Percentiles rank a stretch among this genome's conserved stretches.
Evolutionary conservation across 2,888 invertebrate species (phyloP).

Genomic region (Synergus itoensis): DNA sequence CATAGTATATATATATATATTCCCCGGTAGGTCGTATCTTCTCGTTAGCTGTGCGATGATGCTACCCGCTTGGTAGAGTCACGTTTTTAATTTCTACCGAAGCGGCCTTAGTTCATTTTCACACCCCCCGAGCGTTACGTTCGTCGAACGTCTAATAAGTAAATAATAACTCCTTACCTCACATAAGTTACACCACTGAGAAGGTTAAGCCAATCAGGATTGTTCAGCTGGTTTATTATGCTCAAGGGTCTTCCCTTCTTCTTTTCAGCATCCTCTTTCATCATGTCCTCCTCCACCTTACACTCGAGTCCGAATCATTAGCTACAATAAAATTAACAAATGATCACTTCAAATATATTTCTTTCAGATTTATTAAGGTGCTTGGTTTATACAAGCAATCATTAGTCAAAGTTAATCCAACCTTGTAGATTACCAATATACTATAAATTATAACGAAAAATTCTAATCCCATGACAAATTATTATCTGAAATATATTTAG

Average conservation of each 20-base stretch:
- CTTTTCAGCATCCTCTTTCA: not conserved
- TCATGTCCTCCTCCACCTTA: slow-evolving; percentile 27
- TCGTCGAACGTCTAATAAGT: slow-evolving; percentile 68
- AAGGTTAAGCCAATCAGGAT: not conserved
- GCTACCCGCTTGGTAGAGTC: slow-evolving; percentile 70
- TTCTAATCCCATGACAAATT: not conserved
- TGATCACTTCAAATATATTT: slow-evolving; percentile 38
- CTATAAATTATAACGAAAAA: not conserved
- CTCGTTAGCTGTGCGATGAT: slow-evolving; percentile 72
- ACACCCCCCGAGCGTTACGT: slow-evolving; percentile 62
- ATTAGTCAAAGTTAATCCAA: slow-evolving; percentile 7
- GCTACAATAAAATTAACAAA: slow-evolving; percentile 38
- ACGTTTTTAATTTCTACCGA: slow-evolving; percentile 76
- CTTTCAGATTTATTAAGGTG: slow-evolving; percentile 32
- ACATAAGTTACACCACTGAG: slow-evolving; percentile 62
- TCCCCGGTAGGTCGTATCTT: slow-evolving; percentile 72
- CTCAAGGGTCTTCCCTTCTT: slow-evolving; percentile 21
- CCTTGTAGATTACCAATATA: not conserved
- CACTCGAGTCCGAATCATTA: slow-evolving; percentile 21
- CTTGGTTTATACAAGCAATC: slow-evolving; percentile 1
- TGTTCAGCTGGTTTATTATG: slow-evolving; percentile 5
- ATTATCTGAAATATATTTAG: no score
- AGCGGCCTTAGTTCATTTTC: slow-evolving; percentile 72
- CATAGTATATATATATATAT: slow-evolving; percentile 43
- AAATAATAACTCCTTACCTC: slow-evolving; percentile 72